Evolutionary conservation across 30 jellyfish, hydroid and myxozoan genomes (phyloP).

Genomic region (Aurelia aurita): DNA sequence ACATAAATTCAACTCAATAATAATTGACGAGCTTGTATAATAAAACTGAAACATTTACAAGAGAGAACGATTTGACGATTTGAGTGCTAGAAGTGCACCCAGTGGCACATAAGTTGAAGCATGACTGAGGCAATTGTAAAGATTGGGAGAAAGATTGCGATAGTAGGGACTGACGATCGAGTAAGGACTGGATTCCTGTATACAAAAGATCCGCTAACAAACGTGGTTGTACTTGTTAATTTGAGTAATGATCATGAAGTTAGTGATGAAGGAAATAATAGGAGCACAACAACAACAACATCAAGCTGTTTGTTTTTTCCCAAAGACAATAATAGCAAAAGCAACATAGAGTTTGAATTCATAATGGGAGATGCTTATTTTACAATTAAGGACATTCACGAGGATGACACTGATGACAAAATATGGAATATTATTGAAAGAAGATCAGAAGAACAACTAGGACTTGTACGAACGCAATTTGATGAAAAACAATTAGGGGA

Average conservation of each 20-base stretch:
- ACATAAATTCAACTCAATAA: too few relatives aligned
- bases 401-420: slow-evolving; percentile 9
- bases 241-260: too few relatives aligned
- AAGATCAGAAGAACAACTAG: background rate
- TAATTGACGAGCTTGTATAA: too few relatives aligned
- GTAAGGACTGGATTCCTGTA: slow-evolving; percentile 30
- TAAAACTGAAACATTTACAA: too few relatives aligned
- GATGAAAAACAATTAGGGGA: background rate
- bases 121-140: too few relatives aligned
- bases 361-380: slow-evolving; percentile 60
- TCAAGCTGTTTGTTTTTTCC: too few relatives aligned
- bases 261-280: too few relatives aligned
- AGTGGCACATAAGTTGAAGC: too few relatives aligned
- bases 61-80: too few relatives aligned
- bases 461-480: background rate
- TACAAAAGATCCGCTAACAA: slow-evolving; percentile 55
- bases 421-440: slow-evolving; percentile 9
- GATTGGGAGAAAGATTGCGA: slow-evolving; percentile 44
- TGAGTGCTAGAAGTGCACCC: too few relatives aligned
- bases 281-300: too few relatives aligned
- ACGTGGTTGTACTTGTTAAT: slow-evolving; percentile 20
- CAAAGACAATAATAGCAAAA: background rate
- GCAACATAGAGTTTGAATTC: slow-evolving; percentile 9
- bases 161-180: slow-evolving; percentile 10
- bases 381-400: slow-evolving; percentile 3